phyloP scores from a whole-genome alignment of 2,113 vertebrate genomes.

The Prolemur simus region DNA sequence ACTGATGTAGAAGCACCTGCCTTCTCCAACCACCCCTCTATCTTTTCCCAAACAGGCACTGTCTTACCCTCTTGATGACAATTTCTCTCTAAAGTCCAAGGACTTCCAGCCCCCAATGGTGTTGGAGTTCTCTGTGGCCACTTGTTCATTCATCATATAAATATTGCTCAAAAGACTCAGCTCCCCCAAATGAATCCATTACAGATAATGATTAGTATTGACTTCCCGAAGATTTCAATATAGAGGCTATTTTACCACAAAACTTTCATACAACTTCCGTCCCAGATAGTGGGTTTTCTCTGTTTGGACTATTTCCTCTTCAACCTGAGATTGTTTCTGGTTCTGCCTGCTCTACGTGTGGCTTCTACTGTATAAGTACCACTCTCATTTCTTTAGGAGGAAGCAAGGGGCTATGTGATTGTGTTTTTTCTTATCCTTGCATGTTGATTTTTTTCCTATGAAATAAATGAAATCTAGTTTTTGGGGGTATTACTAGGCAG shows the following conservation, averaged over 20 bases:
- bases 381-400: not conserved
- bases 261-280: not conserved
- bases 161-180: not conserved
- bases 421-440: not conserved
- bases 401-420: not conserved
- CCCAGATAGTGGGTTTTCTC: not conserved
- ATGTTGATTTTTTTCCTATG: not conserved
- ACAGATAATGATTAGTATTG: not conserved
- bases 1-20: not conserved
- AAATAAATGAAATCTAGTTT: not conserved
- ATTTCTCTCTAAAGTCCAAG: not conserved
- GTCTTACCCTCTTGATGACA: not conserved
- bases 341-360: not conserved
- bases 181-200: not conserved
- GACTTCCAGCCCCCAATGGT: not conserved
- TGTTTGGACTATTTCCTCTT: not conserved
- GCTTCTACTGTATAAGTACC: too few species aligned
- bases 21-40: not conserved
- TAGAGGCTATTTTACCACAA: not conserved
- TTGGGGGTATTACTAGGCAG: not conserved
- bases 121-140: not conserved
- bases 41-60: not conserved
- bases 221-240: not conserved
- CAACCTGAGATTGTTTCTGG: not conserved
- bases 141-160: not conserved